Base-by-base conservation (phyloP, 2,888 invertebrate species). In the Monoplex corrugatus region DNA sequence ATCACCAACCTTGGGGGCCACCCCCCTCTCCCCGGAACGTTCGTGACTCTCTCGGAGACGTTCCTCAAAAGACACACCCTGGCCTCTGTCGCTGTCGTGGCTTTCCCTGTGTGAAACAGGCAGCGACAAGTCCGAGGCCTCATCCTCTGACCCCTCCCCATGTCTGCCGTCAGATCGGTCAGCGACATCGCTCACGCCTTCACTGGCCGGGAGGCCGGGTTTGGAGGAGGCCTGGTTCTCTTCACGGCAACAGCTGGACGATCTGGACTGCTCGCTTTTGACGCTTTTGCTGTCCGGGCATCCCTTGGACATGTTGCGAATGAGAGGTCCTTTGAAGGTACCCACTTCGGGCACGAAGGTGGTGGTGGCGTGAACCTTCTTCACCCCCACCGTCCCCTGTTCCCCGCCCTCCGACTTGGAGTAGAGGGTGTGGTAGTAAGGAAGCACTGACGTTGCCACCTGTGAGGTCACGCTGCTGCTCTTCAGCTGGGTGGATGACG, bases 271-370 rank as follows among this genome's bases (percentile, higher is more conserved):
- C 83, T 88, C 88, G 63, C 82, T 68, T 68, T 88, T 88, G 68
- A 88, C 50, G 50, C 38, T 68, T 43, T 43, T 50, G 82, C 50
- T 50, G 32, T 88, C 88, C 45, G 68, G 83, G 88, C 85, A 86
- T 2, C 82, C 80, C 87, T 90, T 91, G 28, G 89, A 72, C 87
- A 92, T 88, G 80, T 87, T 45, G 86, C 91, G 90, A 80, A 89
- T 87, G 57, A 89, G 86, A 1, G 91, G 91, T 1, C 91, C 90
- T 68, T 90, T 91, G 78, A 94, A 90, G 10, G 94, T 94, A 23
- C 94, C 94, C 78, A 94, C 93, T 87, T 94, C 94, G 19, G 95
- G 94, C n/a, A 94, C 93, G 89, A 93, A 95, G 19, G 94, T 94
- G 19, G 93, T 92, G 16, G 93, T 93, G 57, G 95, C 94, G 85